phyloP scores from a whole-genome alignment of 1,140 invertebrate genomes.

The Drosophila triauraria region DNA sequence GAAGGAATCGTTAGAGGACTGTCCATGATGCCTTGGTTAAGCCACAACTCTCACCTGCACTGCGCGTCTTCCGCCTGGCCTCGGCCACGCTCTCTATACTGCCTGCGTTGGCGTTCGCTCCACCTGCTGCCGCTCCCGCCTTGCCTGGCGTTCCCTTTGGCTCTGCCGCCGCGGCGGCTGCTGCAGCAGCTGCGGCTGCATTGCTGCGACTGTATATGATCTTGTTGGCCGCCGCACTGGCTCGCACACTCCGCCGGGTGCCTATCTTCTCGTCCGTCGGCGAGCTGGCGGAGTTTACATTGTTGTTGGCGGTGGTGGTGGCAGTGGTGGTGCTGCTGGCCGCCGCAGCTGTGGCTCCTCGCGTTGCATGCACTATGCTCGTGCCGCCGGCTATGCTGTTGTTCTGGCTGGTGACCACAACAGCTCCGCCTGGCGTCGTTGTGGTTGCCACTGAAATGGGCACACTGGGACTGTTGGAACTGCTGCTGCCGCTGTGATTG shows the following conservation, averaged over 20 bases:
- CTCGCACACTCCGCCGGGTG: conserved; percentile 73
- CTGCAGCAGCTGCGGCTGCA: conserved; percentile 62
- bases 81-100: conserved; percentile 73
- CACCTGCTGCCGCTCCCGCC: conserved; percentile 19
- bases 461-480: conserved; percentile 29
- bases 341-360: conserved; percentile 70
- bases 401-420: conserved; percentile 22
- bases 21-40: not conserved
- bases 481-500: conserved; percentile 43
- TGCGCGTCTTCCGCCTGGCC: conserved; percentile 87
- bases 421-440: conserved; percentile 36
- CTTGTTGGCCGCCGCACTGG: conserved; percentile 81
- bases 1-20: not conserved
- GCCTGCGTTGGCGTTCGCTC: conserved; percentile 29
- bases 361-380: conserved; percentile 66
- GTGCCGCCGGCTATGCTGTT: conserved; percentile 31
- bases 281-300: conserved; percentile 56
- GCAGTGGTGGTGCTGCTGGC: conserved; percentile 61
- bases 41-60: conserved; percentile 86
- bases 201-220: conserved; percentile 75
- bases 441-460: conserved; percentile 18
- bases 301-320: conserved; percentile 51
- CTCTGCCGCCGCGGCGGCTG: conserved; percentile 58
- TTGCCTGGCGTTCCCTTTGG: conserved; percentile 53
- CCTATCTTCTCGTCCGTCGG: conserved; percentile 83